Percentiles rank a stretch among this genome's conserved stretches.
phyloP scores from a whole-genome alignment of 2,888 invertebrate species.

The Tupiocoris notatus region DNA sequence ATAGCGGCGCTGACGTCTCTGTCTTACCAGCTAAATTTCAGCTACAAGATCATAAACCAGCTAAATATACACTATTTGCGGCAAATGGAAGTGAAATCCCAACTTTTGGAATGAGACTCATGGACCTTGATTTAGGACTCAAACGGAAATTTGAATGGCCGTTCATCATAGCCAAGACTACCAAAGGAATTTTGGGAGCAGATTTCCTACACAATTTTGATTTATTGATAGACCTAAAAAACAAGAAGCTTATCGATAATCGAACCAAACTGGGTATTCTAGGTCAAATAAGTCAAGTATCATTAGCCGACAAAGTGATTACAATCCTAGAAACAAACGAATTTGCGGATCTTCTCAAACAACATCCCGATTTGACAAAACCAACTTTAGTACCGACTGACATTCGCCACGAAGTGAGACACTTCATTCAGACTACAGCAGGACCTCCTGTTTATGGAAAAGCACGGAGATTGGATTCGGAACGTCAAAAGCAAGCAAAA shows the following conservation, averaged over 20 bases:
- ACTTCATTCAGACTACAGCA: slow-evolving; percentile 49
- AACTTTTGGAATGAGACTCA: slow-evolving; percentile 43
- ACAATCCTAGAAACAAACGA: background rate
- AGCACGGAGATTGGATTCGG: slow-evolving; percentile 51
- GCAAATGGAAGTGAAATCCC: slow-evolving; percentile 48
- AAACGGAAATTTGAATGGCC: slow-evolving; percentile 42
- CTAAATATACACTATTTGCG: slow-evolving; percentile 46
- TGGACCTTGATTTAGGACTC: slow-evolving; percentile 44
- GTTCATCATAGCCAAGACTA: slow-evolving; percentile 16
- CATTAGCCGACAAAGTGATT: background rate
- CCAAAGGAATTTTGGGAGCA: too few relatives aligned
- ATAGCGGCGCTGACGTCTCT: slow-evolving; percentile 45
- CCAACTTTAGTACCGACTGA: background rate
- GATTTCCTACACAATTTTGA: slow-evolving; percentile 12
- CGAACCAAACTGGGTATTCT: slow-evolving; percentile 8
- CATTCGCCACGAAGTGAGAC: slow-evolving; percentile 34
- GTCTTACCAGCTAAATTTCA: slow-evolving; percentile 26
- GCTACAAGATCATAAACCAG: background rate
- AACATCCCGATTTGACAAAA: slow-evolving; percentile 6
- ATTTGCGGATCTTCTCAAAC: slow-evolving; percentile 1
- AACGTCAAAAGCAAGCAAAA: slow-evolving; percentile 50
- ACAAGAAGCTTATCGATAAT: slow-evolving; percentile 6
- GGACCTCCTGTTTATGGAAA: slow-evolving; percentile 51
- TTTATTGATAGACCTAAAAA: slow-evolving; percentile 17
- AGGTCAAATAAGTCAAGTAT: background rate